A percentile compares a stretch with the other conserved stretches of the same genome.
Evolutionary conservation across 2,888 invertebrate species (phyloP).

Genomic region (Lochmaea crataegi): DNA sequence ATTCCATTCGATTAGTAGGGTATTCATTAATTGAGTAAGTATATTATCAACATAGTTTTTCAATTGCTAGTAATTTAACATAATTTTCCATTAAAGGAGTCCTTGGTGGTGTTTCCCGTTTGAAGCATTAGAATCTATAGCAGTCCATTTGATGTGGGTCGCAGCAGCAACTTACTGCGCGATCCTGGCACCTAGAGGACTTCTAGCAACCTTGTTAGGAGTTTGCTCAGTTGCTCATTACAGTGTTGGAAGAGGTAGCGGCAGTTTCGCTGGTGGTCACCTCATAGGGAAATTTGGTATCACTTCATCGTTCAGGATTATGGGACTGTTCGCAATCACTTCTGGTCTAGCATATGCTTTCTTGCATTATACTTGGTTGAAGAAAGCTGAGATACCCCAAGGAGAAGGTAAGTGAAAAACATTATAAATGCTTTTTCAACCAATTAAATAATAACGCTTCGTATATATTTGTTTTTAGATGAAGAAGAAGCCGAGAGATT

Average conservation of each 20-base stretch:
- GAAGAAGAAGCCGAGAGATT: conserved; percentile 73
- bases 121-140: conserved; percentile 87
- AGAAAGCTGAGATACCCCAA: conserved; percentile 67
- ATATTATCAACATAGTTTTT: background rate
- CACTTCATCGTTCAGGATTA: conserved; percentile 80
- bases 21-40: conserved; percentile 88
- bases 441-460: background rate
- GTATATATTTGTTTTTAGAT: conserved; percentile 27
- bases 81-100: conserved; percentile 68
- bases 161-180: conserved; percentile 91
- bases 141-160: conserved; percentile 91
- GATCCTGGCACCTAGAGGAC: conserved; percentile 83
- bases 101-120: conserved; percentile 93
- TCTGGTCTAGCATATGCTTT: conserved; percentile 79
- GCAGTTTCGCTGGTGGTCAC: conserved; percentile 83
- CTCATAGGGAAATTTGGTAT: conserved; percentile 82
- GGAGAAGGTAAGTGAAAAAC: conserved; percentile 42
- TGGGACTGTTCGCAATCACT: conserved; percentile 79
- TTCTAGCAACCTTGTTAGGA: conserved; percentile 87
- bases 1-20: conserved; percentile 83
- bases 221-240: conserved; percentile 90
- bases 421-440: background rate
- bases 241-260: conserved; percentile 86
- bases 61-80: conserved; percentile 13
- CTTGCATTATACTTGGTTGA: conserved; percentile 78